These are phyloP conservation scores for Sphaeridia pumilis DNA, from an alignment of 2,888 invertebrate species.

Conservation along the genomic window DNA sequence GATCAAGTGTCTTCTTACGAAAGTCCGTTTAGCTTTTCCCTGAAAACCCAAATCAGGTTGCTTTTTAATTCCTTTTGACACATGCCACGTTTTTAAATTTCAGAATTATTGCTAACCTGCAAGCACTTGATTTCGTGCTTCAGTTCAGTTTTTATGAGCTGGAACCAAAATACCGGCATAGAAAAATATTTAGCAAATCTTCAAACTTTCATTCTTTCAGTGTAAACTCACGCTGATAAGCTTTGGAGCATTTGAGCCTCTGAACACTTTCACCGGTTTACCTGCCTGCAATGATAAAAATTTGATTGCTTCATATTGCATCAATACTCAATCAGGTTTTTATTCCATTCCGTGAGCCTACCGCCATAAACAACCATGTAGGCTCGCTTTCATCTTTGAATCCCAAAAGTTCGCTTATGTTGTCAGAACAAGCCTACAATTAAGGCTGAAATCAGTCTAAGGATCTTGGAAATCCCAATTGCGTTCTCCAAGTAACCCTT, in stretches of 20 bases:
- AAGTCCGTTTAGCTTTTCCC: conserved; percentile 17
- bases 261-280: conserved; percentile 30
- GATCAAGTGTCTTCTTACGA: conserved; percentile 7
- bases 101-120: conserved; percentile 10
- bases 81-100: background rate
- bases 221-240: conserved; percentile 9
- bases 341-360: background rate
- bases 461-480: background rate
- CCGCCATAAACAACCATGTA: conserved; percentile 30
- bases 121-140: conserved; percentile 29
- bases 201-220: background rate
- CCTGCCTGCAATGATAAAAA: conserved; percentile 22
- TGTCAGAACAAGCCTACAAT: conserved; percentile 23
- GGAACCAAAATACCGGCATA: background rate
- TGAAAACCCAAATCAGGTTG: background rate
- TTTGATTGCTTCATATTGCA: background rate
- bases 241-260: conserved; percentile 29
- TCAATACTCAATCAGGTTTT: background rate
- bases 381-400: conserved; percentile 34
- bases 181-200: background rate
- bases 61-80: background rate
- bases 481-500: conserved; percentile 1
- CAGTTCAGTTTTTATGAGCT: conserved; percentile 26
- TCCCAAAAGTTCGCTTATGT: conserved; percentile 25
- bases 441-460: background rate